Evolutionary conservation across 2,797 vertebrate genomes (phyloP).

Genomic region (Chelon auratus): DNA sequence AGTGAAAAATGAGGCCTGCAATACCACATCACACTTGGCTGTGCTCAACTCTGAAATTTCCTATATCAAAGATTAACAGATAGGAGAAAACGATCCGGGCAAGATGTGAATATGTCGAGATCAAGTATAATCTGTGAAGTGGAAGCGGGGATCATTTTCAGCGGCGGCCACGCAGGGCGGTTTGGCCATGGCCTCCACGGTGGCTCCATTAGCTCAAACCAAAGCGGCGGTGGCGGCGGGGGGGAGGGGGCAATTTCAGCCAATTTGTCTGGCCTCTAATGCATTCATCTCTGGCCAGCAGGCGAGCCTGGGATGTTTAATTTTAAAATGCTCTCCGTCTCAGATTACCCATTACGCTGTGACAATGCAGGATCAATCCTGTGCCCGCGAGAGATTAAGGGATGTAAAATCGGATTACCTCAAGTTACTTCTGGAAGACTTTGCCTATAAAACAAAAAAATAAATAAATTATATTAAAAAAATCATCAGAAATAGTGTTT

Average conservation of each 20-base stretch:
- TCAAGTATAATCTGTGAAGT: slow-evolving; percentile 22
- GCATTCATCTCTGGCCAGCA: slow-evolving; percentile 58
- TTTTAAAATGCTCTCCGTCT: slow-evolving; percentile 57
- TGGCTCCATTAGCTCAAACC: slow-evolving; percentile 52
- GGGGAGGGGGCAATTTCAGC: slow-evolving; percentile 26
- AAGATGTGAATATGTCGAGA: slow-evolving; percentile 2
- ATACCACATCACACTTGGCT: no score
- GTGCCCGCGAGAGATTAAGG: slow-evolving; percentile 7
- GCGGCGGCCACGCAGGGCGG: slow-evolving; percentile 16
- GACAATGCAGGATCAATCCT: slow-evolving; percentile 39
- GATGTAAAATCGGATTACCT: slow-evolving; percentile 19
- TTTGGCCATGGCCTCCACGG: slow-evolving; percentile 32
- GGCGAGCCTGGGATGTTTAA: slow-evolving; percentile 38
- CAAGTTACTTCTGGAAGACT: slow-evolving; percentile 18
- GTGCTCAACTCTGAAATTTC: background rate
- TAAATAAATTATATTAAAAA: no score
- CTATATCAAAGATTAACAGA: background rate
- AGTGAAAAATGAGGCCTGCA: background rate
- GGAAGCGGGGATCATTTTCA: slow-evolving; percentile 50
- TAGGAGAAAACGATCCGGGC: background rate
- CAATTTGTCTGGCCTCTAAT: slow-evolving; percentile 72
- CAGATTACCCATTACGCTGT: slow-evolving; percentile 37
- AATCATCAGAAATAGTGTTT: no score
- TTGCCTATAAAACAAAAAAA: background rate
- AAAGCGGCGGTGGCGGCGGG: background rate